Evolutionary conservation across 2,113 vertebrate genomes (phyloP).

Genomic region (Chaetodon auriga): DNA sequence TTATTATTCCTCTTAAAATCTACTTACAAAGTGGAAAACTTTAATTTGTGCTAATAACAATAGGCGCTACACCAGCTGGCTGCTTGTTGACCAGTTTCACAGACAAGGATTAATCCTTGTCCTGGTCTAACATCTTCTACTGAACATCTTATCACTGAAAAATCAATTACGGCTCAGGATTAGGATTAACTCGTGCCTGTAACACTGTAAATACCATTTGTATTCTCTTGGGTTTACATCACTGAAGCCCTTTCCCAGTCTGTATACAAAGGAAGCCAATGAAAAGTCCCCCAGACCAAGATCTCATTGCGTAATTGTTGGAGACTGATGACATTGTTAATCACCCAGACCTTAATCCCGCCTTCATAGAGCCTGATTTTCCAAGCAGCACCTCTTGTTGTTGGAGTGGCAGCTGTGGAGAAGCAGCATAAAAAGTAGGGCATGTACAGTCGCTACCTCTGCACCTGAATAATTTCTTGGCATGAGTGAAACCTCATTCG

Average conservation of each 20-base stretch:
- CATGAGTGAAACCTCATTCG: slow-evolving; percentile 20
- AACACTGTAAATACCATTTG: slow-evolving; percentile 31
- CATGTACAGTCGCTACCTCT: slow-evolving; percentile 38
- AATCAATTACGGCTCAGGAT: slow-evolving; percentile 42
- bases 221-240: slow-evolving; percentile 37
- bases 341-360: neutral
- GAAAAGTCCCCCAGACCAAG: neutral
- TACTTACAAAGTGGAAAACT: neutral
- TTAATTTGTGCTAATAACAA: neutral
- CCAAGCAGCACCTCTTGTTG: neutral
- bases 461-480: slow-evolving; percentile 51
- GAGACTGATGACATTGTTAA: neutral
- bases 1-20: neutral
- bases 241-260: neutral
- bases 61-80: neutral
- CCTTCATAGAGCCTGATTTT: neutral
- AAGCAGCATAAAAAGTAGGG: slow-evolving; percentile 48
- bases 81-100: slow-evolving; percentile 22
- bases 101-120: slow-evolving; percentile 24
- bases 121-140: slow-evolving; percentile 24
- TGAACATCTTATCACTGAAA: slow-evolving; percentile 27
- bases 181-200: slow-evolving; percentile 38
- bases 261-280: slow-evolving; percentile 1
- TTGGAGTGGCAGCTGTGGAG: neutral
- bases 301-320: neutral